Conservation (phyloP, 2,797 vertebrate species). For the Chaetophractus vellerosus region DNA sequence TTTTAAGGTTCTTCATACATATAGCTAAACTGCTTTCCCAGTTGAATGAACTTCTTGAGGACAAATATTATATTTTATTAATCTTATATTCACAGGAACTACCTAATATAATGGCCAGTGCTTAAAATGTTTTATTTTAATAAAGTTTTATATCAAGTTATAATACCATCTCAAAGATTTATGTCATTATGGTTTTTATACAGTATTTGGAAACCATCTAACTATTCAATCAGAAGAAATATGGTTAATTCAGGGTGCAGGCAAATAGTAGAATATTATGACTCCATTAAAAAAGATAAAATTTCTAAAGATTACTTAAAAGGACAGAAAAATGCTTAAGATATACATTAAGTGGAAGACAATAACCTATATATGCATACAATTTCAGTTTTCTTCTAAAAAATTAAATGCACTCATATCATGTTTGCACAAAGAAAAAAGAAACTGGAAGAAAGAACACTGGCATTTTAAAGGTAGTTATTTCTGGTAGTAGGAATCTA, state of each 20-base stretch:
- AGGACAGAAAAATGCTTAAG: neutral
- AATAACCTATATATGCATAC: neutral
- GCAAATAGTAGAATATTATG: conserved; percentile 1
- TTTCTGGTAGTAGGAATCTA: conserved; percentile 28
- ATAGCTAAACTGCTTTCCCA: conserved; percentile 26
- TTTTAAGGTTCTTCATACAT: conserved; percentile 33
- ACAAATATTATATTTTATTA: conserved; percentile 62
- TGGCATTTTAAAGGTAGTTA: conserved; percentile 40
- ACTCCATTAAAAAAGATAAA: neutral
- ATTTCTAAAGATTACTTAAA: conserved; percentile 42
- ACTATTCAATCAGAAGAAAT: conserved; percentile 56
- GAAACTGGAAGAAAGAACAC: neutral
- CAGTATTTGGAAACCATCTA: conserved; percentile 51
- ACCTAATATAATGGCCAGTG: neutral
- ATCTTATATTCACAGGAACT: neutral
- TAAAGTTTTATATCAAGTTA: conserved; percentile 44
- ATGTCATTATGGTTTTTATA: conserved; percentile 27
- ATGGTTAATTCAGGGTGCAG: neutral
- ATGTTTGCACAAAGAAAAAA: neutral
- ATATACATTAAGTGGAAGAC: conserved; percentile 15
- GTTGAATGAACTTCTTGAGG: neutral
- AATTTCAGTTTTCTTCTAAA: conserved; percentile 49
- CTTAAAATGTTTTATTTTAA: neutral
- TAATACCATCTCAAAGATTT: conserved; percentile 21
- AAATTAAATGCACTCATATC: neutral